Conservation (phyloP, 2,888 invertebrate species). For the Apantesis nais region DNA sequence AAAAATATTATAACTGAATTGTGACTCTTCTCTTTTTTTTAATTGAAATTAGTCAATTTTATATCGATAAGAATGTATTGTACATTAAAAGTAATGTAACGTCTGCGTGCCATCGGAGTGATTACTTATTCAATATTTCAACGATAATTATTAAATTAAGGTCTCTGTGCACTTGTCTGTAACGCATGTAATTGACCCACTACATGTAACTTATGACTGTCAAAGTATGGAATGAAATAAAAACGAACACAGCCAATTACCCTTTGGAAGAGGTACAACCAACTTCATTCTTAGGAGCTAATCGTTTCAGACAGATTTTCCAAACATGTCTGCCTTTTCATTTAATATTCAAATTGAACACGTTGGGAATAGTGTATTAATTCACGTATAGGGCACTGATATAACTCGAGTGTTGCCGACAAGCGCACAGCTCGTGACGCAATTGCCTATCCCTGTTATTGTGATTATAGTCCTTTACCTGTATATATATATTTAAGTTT, state of each 20-base stretch:
- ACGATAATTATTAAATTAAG: not conserved
- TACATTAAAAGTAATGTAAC: not conserved
- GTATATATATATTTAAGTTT: slow-evolving; percentile 19
- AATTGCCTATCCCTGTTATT: slow-evolving; percentile 23
- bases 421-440: not conserved
- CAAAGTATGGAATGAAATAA: not conserved
- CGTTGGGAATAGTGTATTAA: not conserved
- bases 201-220: not conserved
- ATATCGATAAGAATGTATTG: slow-evolving; percentile 8
- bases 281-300: no score
- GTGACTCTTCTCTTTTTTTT: not conserved
- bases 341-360: not conserved
- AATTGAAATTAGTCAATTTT: slow-evolving; percentile 14
- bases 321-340: no score
- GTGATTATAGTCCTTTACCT: slow-evolving; percentile 18
- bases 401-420: not conserved
- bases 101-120: slow-evolving; percentile 14
- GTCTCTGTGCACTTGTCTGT: slow-evolving; percentile 7
- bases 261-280: not conserved
- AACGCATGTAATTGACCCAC: not conserved
- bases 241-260: not conserved
- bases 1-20: not conserved
- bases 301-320: no score
- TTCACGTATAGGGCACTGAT: not conserved
- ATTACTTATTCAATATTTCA: slow-evolving; percentile 7